Base-by-base conservation (phyloP, 2,797 vertebrate species). In the Monodelphis domestica region DNA sequence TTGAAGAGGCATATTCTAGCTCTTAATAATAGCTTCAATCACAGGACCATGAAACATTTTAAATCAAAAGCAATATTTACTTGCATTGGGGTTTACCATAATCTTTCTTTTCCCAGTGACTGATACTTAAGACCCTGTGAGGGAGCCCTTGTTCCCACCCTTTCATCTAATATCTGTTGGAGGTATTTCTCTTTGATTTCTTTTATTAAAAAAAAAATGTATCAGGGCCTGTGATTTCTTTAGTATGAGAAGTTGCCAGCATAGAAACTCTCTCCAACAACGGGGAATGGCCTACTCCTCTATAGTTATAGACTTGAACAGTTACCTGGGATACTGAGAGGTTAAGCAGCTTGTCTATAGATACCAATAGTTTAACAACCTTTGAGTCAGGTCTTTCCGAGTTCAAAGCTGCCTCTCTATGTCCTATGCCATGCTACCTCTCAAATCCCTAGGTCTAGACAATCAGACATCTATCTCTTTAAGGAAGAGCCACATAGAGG, bases 391-490 rank as follows among this genome's bases (percentile, higher is more conserved):
- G 63, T 38, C 15, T 45, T 45, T 7, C 63, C 78, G n/a, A 45
- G n/a, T 24, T 17, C 15, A 38, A 70, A 15, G 33, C 33, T n/a
- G 12, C 30, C 14, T 70, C 7, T 45, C 14, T 78, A 24, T 78
- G n/a, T 78, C 38, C n/a, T 7, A 38, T 24, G 21, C 7, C 17
- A 24, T 45, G 38, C n/a, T 45, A 78, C n/a, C 38, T 78, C 63
- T 78, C 63, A 21, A 78, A 38, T 24, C 7, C 63, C 63, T 45
- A 38, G 63, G 24, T 3, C n/a, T 94, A 70, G 45, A 94, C 91
- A 92, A 89, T 88, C 87, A 95, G 59, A 21, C 90, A 12, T 24
- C 92, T 78, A 45, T 54, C 33, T 91, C 93, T 59, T 91, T 90
- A 54, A 96, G 88, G 29, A 88, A 54, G 14, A 50, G 45, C 91